Conservation (phyloP, 2,888 invertebrate species). For the Spodoptera picta region DNA sequence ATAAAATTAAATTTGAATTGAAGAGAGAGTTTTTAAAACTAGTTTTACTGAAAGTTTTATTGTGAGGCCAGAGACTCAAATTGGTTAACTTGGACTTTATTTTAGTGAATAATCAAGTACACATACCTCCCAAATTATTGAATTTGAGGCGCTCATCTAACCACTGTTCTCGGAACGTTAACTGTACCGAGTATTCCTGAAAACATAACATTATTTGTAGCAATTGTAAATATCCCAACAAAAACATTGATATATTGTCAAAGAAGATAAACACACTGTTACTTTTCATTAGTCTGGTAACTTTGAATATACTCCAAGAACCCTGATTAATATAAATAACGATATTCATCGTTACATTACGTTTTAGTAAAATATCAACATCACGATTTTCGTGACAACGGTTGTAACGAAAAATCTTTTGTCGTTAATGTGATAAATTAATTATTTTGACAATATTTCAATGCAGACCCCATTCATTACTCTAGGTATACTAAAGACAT, state of each 20-base stretch:
- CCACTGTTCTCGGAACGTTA: conserved; percentile 99
- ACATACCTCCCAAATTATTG: conserved; percentile 94
- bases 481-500: conserved; percentile 30
- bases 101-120: not conserved
- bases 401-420: not conserved
- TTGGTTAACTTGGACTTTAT: too few relatives aligned
- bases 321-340: not conserved
- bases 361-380: conserved; percentile 2
- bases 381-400: not conserved
- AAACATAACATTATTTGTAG: conserved; percentile 67
- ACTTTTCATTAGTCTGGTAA: not conserved
- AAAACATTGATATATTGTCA: conserved; percentile 56
- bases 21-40: too few relatives aligned
- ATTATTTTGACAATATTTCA: conserved; percentile 64
- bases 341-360: conserved; percentile 1
- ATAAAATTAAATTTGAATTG: too few relatives aligned
- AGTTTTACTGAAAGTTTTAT: too few relatives aligned
- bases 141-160: conserved; percentile 96
- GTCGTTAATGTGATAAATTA: too few relatives aligned
- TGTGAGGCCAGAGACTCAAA: too few relatives aligned
- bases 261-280: conserved; percentile 11
- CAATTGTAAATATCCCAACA: conserved; percentile 6
- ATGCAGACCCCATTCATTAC: conserved; percentile 40
- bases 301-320: not conserved
- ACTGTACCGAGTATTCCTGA: conserved; percentile 99